Evolutionary conservation across 2,113 vertebrate genomes (phyloP).

Genomic region (Oncorhynchus gorbuscha): DNA sequence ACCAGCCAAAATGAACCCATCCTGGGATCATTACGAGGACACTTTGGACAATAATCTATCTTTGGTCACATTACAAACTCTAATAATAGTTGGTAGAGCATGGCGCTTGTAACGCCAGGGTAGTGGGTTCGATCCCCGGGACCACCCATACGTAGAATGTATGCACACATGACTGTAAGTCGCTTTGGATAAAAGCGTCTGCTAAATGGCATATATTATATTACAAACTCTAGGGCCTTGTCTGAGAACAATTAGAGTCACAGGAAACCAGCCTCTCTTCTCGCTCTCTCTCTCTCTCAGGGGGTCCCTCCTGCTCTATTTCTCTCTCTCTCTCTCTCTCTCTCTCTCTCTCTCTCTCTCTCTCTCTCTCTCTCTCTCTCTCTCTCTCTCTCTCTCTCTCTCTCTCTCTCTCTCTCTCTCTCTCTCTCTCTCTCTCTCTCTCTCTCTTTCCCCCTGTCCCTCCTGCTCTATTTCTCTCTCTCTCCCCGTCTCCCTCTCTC

Average conservation of each 20-base stretch:
- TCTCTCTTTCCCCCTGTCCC: constrained; percentile 5
- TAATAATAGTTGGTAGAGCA: too few relatives aligned
- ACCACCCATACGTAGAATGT: too few relatives aligned
- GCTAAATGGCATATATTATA: too few relatives aligned
- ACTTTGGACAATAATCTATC: constrained; percentile 67
- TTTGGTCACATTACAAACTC: constrained; percentile 51
- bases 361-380: neutral
- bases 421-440: constrained; percentile 17
- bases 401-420: constrained; percentile 17
- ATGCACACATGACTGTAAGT: too few relatives aligned
- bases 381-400: constrained; percentile 21
- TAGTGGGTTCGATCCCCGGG: too few relatives aligned
- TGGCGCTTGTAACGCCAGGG: too few relatives aligned
- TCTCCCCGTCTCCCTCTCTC: constrained; percentile 26
- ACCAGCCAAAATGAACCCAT: neutral
- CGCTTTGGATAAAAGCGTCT: too few relatives aligned
- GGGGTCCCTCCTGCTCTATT: neutral
- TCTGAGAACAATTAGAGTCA: constrained; percentile 69
- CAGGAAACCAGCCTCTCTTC: constrained; percentile 48
- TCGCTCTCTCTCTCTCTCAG: too few relatives aligned
- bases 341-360: too few relatives aligned
- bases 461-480: neutral
- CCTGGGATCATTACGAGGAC: constrained; percentile 60
- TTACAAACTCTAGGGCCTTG: constrained; percentile 49
- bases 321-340: constrained; percentile 28